Conservation (phyloP, 2,797 vertebrate species). For the Gymnothorax reevesii region DNA sequence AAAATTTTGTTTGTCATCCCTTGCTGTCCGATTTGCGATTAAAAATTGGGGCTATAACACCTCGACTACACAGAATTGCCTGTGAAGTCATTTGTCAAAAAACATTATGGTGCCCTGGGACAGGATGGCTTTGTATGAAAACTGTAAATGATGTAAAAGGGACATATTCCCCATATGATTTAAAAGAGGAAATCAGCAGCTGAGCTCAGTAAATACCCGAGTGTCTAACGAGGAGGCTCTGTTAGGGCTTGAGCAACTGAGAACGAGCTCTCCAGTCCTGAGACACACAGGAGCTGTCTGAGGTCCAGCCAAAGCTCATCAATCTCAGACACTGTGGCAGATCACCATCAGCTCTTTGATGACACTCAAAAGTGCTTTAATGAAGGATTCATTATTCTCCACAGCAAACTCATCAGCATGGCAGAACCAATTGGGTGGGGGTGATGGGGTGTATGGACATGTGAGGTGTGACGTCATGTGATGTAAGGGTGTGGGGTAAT, state of each 20-base stretch:
- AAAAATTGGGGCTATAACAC: too few species aligned
- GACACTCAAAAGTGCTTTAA: constrained; percentile 36
- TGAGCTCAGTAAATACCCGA: constrained; percentile 39
- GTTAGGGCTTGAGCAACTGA: constrained; percentile 49
- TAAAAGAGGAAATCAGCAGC: neutral
- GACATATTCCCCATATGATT: neutral
- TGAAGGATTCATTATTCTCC: constrained; percentile 39
- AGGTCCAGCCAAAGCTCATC: constrained; percentile 18
- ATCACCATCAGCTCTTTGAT: constrained; percentile 53
- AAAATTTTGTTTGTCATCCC: too few species aligned
- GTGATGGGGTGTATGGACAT: too few species aligned
- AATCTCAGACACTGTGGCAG: constrained; percentile 41
- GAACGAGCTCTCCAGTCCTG: neutral
- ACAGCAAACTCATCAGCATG: constrained; percentile 43
- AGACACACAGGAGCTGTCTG: neutral
- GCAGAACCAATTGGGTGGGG: neutral
- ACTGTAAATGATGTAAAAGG: too few species aligned
- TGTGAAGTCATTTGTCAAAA: too few species aligned
- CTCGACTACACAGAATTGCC: too few species aligned
- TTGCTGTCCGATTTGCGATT: too few species aligned
- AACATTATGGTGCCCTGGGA: too few species aligned
- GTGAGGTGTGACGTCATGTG: too few species aligned
- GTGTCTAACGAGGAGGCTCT: constrained; percentile 43
- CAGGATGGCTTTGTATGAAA: too few species aligned
- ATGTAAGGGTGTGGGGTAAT: too few species aligned